Evolutionary conservation across 2,797 vertebrate species (phyloP), one percentile per base, ranked within the genome.

Genomic region (Nyctalus aviator): DNA sequence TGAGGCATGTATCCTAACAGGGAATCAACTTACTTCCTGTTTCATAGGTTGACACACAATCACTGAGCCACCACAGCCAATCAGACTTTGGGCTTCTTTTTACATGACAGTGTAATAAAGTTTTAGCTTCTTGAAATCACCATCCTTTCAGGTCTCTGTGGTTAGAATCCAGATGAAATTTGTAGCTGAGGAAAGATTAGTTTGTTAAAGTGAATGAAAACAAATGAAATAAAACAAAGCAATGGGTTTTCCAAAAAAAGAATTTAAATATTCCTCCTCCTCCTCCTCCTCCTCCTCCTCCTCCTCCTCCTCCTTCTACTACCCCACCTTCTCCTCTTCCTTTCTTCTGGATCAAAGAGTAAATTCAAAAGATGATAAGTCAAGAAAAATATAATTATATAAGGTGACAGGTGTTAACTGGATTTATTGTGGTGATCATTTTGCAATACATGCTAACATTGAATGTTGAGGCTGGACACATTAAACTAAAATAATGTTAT

Each of bases 151-250:
- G n/a, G 48, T 92, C 48, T 84, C 48, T 83, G 75, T 68, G 59
- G 18, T 68, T 93, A 20, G 55, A 82, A 81, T 35, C 18, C 55
- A 72, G 81, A 21, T 13, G 44, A 15, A 85, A 46, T 14, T 82
- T 35, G 15, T 78, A 68, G 48, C 50, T 57, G 27, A 64, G 9
- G 91, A 82, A 66, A 18, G 14, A 68, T n/a, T 76, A 12, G 12
- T 72, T 94, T 73, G 27, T 77, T 85, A 77, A 93, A 72, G 1
- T 73, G 27, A 93, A 76, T 59, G 27, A 84, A 93, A 73, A 50
- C 8, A 76, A 90, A 44, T 35, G 17, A 82, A 81, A 66, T 11
- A n/a, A 81, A 86, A 57, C 10, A 79, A 87, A 79, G 12, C 48
- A 44, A 77, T 84, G 8, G 8, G 8, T 78, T 90, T 81, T 84